phyloP scores from a whole-genome alignment of 2,113 vertebrate species.

The Pao palembangensis region DNA sequence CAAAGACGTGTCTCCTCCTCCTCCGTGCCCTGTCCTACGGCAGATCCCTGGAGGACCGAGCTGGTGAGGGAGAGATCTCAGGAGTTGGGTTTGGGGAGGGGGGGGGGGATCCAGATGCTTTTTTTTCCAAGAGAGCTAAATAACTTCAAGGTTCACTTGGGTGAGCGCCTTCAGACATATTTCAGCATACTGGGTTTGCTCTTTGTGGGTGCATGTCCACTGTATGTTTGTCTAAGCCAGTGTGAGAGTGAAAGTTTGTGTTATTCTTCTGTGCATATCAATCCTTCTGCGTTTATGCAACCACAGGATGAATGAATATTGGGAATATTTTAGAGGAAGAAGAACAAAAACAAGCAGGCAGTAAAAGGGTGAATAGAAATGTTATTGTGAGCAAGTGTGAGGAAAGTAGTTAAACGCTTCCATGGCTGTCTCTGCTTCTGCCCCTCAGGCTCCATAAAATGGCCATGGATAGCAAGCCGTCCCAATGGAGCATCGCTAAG shows the following conservation, averaged over 20 bases:
- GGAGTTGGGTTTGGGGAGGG: constrained; percentile 16
- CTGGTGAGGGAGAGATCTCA: constrained; percentile 22
- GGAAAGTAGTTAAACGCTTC: constrained; percentile 52
- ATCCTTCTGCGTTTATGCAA: constrained; percentile 37
- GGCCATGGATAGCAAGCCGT: constrained; percentile 54
- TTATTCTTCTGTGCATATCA: constrained; percentile 54
- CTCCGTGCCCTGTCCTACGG: constrained; percentile 44
- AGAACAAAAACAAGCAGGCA: constrained; percentile 36
- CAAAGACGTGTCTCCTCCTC: constrained; percentile 45
- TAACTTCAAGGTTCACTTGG: constrained; percentile 70
- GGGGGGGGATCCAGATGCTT: constrained; percentile 53
- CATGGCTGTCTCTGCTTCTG: constrained; percentile 22
- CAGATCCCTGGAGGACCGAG: constrained; percentile 36
- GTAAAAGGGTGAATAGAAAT: constrained; percentile 75
- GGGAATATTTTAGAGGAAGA: constrained; percentile 17
- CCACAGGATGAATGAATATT: constrained; percentile 26
- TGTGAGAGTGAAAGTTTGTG: constrained; percentile 64
- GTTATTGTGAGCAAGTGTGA: constrained; percentile 52
- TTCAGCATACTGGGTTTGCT: constrained; percentile 60
- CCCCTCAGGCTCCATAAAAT: constrained; percentile 60
- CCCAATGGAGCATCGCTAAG: constrained; percentile 65
- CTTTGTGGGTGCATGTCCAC: constrained; percentile 43
- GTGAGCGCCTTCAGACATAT: constrained; percentile 66
- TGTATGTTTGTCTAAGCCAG: constrained; percentile 66
- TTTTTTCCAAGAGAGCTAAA: constrained; percentile 51